Evolutionary conservation across 1,140 invertebrate species (phyloP), one percentile per base, ranked within the genome.

Genomic region (Drosophila ironensis): DNA sequence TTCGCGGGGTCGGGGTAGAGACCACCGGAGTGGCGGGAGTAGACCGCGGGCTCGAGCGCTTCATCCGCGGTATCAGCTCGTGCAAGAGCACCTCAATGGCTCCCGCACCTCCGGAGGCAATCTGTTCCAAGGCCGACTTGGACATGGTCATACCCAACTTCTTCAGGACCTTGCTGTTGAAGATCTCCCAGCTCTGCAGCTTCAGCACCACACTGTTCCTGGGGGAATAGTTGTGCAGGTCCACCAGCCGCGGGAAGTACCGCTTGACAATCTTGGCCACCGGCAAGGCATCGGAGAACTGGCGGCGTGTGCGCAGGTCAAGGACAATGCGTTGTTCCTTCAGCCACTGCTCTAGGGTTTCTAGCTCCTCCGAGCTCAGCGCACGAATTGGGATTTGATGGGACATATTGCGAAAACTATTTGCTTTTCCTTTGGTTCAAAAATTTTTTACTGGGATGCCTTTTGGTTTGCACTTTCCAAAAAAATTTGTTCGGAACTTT

Each of bases 211-310:
- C 84, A 27, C 93, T 93, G 76, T 92, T 94, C 11, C 93, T 91
- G 0, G 93, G 91, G 5, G 91, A 92, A 72, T 96, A 95, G 87
- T 95, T 95, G 66, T 95, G 94, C 77, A 95, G 84, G 24, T 96
- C 93, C 0, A 96, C 93, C 6, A 93, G 64, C 66, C 93, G 94
- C 0, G 93, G 93, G 76, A 94, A 93, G 67, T 94, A 91, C 7
- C 91, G 89, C 84, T 93, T 94, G 3, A 96, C 87, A 6, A 96
- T 92, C 88, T 95, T 93, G 0, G 94, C 95, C 87, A 96, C 91
- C 4, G 94, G 91, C 12, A 95, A 93, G 93, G 92, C 94, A 91
- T 96, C 76, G 9, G 88, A 89, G 25, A 87, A 70, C 3, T 54
- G 37, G 19, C 80, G 76, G 9, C 74, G 42, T 3, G 53, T 72